Base-by-base conservation (phyloP, 2,888 invertebrate species). In the Catonia carolina region DNA sequence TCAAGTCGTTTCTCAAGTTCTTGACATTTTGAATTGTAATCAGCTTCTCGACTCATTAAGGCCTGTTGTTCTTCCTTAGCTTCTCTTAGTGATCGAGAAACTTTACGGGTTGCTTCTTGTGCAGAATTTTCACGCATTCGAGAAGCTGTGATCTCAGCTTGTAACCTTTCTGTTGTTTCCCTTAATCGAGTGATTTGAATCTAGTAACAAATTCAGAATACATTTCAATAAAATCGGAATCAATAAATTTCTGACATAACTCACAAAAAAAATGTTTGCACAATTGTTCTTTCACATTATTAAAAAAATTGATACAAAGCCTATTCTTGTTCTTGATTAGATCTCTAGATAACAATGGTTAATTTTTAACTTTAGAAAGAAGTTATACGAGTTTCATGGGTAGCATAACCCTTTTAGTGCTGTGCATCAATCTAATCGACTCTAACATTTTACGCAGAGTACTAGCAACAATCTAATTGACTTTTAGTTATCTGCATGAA, bases 61-160 rank as follows among this genome's bases (percentile, higher is more conserved):
- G 79, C 77, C 36, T 84, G 81, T 65, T 83, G 82, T 70, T 92
- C 91, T 67, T 93, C 93, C 63, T 89, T 84, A 2, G 86, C 73
- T 67, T 89, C 89, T 51, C 85, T 82, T 67, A 64, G 33, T 64
- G 81, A 82, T 62, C 88, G 77, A 68, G 87, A 86, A 23, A 83
- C 71, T 69, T 89, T 85, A 66, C 91, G 83, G 35, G 84, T 77
- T 56, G 83, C 81, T 65, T 95, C 95, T 60, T 89, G 86, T 1
- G 86, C 80, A 54, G 80, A 80, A 64, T 84, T 81, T 68, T 94
- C 94, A 47, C 86, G 80, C 6, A 81, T 77, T 62, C 87, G 79
- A 0, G 86, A 79, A 27, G 81, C 74, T 1, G 80, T 79, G 1
- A 86, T 78, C 68, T 95, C 94, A 1, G 79, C 78, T 67, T 84